A percentile compares a stretch with the other conserved stretches of the same genome.
These are phyloP conservation scores for Metopolophium dirhodum DNA, from an alignment of 1,140 invertebrate species.

Conservation along the genomic window DNA sequence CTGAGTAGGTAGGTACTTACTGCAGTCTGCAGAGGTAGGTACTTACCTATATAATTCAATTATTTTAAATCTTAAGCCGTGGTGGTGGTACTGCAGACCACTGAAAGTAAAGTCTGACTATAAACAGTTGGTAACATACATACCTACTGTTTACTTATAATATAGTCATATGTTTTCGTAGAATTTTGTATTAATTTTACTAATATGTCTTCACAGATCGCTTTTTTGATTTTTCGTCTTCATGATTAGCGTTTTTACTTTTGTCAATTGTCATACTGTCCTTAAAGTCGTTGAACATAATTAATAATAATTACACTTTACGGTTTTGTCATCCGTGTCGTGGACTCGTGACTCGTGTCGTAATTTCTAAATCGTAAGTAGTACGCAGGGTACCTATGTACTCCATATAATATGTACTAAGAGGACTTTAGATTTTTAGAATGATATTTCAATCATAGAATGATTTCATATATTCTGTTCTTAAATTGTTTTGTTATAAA, in stretches of 20 bases:
- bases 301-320: too few species aligned
- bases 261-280: background rate
- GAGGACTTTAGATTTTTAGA: background rate
- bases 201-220: too few species aligned
- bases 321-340: too few species aligned
- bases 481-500: too few species aligned
- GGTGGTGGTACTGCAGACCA: background rate
- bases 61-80: too few species aligned
- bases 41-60: too few species aligned
- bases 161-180: background rate
- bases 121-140: slow-evolving; percentile 6
- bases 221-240: too few species aligned
- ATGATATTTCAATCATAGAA: background rate
- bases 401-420: too few species aligned
- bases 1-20: too few species aligned
- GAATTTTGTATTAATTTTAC: too few species aligned
- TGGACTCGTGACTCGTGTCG: background rate
- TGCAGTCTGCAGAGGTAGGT: too few species aligned
- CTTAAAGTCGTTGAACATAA: background rate
- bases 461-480: too few species aligned
- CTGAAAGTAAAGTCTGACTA: background rate
- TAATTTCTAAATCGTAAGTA: background rate
- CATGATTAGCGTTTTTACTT: background rate
- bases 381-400: background rate
- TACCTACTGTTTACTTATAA: background rate